Conservation (phyloP, 2,888 invertebrate species). For the Allophyes oxyacanthae region DNA sequence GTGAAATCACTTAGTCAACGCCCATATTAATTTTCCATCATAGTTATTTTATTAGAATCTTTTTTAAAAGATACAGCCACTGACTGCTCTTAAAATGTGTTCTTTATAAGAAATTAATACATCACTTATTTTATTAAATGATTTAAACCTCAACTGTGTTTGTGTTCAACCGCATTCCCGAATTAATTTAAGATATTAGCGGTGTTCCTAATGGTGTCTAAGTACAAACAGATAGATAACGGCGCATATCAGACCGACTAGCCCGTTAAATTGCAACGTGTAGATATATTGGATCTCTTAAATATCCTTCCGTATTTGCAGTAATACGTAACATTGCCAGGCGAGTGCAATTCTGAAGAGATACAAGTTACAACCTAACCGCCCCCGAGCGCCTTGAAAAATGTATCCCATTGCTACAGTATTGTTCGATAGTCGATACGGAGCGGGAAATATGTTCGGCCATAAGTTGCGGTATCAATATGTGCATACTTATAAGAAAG, state of each 20-base stretch:
- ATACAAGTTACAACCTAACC: conserved; percentile 68
- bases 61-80: conserved; percentile 71
- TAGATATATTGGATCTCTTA: conserved; percentile 55
- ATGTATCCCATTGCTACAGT: conserved; percentile 62
- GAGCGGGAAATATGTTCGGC: conserved; percentile 61
- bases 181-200: conserved; percentile 44
- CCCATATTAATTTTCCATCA: conserved; percentile 36
- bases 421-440: conserved; percentile 69
- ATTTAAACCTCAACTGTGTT: conserved; percentile 73
- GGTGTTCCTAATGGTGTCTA: conserved; percentile 35
- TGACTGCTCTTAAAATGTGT: conserved; percentile 86
- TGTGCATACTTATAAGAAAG: conserved; percentile 56
- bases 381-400: conserved; percentile 69
- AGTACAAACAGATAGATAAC: conserved; percentile 41
- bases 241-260: conserved; percentile 15
- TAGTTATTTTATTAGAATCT: conserved; percentile 56
- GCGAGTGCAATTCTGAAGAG: conserved; percentile 67
- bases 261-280: conserved; percentile 45
- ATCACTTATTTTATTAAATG: conserved; percentile 89
- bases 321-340: conserved; percentile 57
- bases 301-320: conserved; percentile 52
- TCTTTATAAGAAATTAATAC: conserved; percentile 85
- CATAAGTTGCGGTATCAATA: conserved; percentile 70
- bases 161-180: conserved; percentile 24
- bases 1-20: conserved; percentile 34